These are phyloP conservation scores for Epinephelus malabaricus DNA, from an alignment of 2,797 vertebrate species.

Conservation along the genomic window DNA sequence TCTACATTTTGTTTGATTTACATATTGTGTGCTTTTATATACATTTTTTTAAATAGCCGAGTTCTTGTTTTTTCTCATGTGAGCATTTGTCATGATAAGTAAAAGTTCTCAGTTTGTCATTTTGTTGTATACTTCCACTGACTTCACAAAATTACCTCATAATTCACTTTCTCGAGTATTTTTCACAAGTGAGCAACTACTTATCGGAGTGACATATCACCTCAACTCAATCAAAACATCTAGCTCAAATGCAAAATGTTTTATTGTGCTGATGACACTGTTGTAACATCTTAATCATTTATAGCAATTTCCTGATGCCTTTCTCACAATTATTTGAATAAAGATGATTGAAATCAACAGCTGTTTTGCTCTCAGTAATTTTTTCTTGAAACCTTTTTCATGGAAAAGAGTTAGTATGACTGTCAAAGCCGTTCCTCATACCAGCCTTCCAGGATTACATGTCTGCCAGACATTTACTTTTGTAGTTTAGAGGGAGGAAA, in stretches of 20 bases:
- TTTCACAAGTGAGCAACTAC: not conserved
- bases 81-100: not conserved
- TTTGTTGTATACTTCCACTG: slow-evolving; percentile 2
- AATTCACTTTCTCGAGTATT: slow-evolving; percentile 22
- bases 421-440: not conserved
- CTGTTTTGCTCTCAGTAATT: not conserved
- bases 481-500: slow-evolving; percentile 57
- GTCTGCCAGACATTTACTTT: slow-evolving; percentile 6
- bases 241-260: slow-evolving; percentile 1
- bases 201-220: slow-evolving; percentile 12
- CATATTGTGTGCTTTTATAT: slow-evolving; percentile 3
- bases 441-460: not conserved
- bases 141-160: slow-evolving; percentile 61
- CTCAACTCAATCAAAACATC: slow-evolving; percentile 17
- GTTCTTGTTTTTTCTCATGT: not conserved
- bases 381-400: not conserved
- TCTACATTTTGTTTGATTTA: not conserved
- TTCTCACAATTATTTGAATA: slow-evolving; percentile 57
- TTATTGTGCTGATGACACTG: slow-evolving; percentile 18
- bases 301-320: slow-evolving; percentile 45
- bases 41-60: not conserved
- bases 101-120: slow-evolving; percentile 18
- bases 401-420: no score
- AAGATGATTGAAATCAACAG: slow-evolving; percentile 45
- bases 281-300: slow-evolving; percentile 30